Percentiles rank a stretch among this genome's conserved stretches.
These are phyloP conservation scores for Epicauta chinensis DNA, from an alignment of 1,140 invertebrate genomes.

Conservation along the genomic window DNA sequence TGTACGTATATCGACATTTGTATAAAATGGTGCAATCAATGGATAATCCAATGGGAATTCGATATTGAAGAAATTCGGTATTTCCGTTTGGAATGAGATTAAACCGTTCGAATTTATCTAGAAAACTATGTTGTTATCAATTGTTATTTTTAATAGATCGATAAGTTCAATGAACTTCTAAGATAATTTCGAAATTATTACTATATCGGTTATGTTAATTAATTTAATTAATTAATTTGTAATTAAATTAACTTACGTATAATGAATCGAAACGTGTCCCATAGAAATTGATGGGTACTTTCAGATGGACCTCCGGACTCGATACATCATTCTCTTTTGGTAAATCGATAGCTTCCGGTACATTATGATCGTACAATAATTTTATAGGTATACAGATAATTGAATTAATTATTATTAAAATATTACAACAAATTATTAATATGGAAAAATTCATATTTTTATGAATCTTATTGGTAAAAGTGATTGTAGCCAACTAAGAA, in stretches of 20 bases:
- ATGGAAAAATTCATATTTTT: no score
- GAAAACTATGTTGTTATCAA: neutral
- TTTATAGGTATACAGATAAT: conserved; percentile 13
- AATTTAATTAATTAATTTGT: conserved; percentile 2
- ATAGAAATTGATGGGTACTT: conserved; percentile 41
- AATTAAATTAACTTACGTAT: conserved; percentile 36
- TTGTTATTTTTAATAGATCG: neutral
- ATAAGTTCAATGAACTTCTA: conserved; percentile 1
- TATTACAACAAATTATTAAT: no score
- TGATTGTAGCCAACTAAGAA: no score
- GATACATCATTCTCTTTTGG: conserved; percentile 44
- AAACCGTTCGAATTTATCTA: conserved; percentile 90
- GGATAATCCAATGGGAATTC: conserved; percentile 88
- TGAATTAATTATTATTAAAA: no score
- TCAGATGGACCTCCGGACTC: conserved; percentile 45
- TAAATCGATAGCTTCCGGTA: conserved; percentile 30
- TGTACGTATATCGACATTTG: conserved; percentile 78
- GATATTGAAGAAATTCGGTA: conserved; percentile 77
- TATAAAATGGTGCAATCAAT: conserved; percentile 83
- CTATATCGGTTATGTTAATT: no score
- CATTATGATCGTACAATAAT: conserved; percentile 29
- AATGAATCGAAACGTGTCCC: conserved; percentile 33
- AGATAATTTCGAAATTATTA: conserved; percentile 9
- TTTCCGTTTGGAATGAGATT: conserved; percentile 81
- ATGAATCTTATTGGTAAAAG: no score